Percentiles rank a stretch among this genome's conserved stretches.
Evolutionary conservation across 2,113 vertebrate genomes (phyloP).

Genomic region (Chaetops frenatus): DNA sequence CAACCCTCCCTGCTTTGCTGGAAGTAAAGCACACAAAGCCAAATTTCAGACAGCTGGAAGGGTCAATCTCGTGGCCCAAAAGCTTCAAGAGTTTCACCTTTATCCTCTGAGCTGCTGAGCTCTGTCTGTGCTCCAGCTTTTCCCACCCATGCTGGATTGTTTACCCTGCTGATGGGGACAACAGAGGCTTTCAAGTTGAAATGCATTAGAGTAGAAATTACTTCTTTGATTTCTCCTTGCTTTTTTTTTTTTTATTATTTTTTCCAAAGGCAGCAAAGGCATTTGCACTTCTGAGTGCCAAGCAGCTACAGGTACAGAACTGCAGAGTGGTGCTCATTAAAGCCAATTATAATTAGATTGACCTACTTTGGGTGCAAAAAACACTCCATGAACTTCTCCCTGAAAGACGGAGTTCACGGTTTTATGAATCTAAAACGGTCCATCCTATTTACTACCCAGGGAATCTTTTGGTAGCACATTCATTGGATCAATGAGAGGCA

Average conservation of each 20-base stretch:
- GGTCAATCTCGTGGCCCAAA: accelerated
- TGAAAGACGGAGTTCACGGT: background rate
- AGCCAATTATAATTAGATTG: constrained; percentile 44
- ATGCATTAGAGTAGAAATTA: background rate
- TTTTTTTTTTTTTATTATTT: background rate
- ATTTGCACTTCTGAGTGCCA: constrained; percentile 22
- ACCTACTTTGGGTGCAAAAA: constrained; percentile 14
- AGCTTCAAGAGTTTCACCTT: background rate
- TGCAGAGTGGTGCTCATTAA: constrained; percentile 6
- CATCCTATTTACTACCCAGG: background rate
- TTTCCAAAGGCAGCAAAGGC: background rate
- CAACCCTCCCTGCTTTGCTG: background rate
- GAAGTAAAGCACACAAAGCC: background rate
- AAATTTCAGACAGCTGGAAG: background rate
- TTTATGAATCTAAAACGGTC: background rate
- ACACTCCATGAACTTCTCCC: background rate
- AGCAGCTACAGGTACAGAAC: constrained; percentile 37
- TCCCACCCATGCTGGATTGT: background rate
- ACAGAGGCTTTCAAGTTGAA: background rate
- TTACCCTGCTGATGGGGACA: background rate
- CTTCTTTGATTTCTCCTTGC: constrained; percentile 8
- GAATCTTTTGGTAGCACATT: background rate
- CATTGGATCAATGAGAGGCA: background rate
- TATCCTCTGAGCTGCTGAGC: background rate
- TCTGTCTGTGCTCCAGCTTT: background rate